A percentile compares a stretch with the other conserved stretches of the same genome.
These are phyloP conservation scores for Cataglyphis cursor DNA, from an alignment of 2,888 invertebrate species.

Conservation along the genomic window DNA sequence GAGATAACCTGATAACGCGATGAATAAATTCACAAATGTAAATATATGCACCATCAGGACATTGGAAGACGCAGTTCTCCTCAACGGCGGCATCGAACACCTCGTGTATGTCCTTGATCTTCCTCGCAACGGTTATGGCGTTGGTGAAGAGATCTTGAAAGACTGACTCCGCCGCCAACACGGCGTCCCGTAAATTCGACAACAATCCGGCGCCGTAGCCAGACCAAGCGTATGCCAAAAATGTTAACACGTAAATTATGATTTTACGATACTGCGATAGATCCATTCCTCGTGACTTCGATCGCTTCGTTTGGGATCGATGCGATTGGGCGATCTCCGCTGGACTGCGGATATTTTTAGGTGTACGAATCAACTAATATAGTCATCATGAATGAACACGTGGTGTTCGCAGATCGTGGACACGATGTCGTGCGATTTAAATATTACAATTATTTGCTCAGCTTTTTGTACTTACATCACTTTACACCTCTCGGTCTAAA, in stretches of 20 bases:
- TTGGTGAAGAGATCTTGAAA: constrained; percentile 93
- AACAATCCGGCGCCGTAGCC: constrained; percentile 93
- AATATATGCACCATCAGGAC: constrained; percentile 89
- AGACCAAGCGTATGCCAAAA: constrained; percentile 93
- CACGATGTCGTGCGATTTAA: not conserved
- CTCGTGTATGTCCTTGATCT: constrained; percentile 92
- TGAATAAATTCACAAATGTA: not conserved
- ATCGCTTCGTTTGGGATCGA: not conserved
- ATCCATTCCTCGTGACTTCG: constrained; percentile 88
- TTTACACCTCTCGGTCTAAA: not conserved
- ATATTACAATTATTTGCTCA: not conserved
- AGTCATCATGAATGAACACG: constrained; percentile 58
- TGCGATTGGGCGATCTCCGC: not conserved
- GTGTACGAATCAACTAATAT: not conserved
- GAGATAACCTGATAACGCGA: constrained; percentile 39
- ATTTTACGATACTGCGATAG: constrained; percentile 91
- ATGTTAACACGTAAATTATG: constrained; percentile 92
- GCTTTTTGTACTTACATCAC: not conserved
- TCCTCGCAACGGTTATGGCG: constrained; percentile 91
- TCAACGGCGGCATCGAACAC: constrained; percentile 95
- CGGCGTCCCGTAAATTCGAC: constrained; percentile 92
- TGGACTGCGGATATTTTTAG: constrained; percentile 76
- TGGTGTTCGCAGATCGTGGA: constrained; percentile 29
- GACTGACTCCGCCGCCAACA: constrained; percentile 93
- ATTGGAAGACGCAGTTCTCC: constrained; percentile 93